Percentiles rank a stretch among this genome's conserved stretches.
phyloP scores from a whole-genome alignment of 2,113 vertebrate genomes.

The Phodopus roborovskii region DNA sequence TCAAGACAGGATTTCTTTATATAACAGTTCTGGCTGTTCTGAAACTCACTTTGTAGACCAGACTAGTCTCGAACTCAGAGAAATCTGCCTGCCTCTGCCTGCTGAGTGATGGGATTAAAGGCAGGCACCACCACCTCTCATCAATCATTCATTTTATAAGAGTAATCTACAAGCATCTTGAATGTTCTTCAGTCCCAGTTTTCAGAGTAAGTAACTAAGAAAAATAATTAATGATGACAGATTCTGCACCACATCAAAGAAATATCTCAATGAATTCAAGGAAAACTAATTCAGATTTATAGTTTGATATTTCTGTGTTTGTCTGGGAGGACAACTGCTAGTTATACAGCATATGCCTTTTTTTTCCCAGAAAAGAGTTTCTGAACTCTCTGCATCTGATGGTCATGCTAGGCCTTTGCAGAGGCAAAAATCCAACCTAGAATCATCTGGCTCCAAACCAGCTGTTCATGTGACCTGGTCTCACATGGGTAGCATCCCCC shows the following conservation, averaged over 20 bases:
- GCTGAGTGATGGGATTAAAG: too few relatives aligned
- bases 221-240: neutral
- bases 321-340: neutral
- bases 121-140: too few relatives aligned
- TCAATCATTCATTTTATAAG: neutral
- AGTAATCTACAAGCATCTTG: conserved; percentile 16
- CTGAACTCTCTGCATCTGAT: neutral
- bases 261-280: conserved; percentile 27
- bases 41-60: too few relatives aligned
- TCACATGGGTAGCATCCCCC: neutral
- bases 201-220: conserved; percentile 14
- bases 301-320: neutral
- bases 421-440: conserved; percentile 8
- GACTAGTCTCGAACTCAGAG: too few relatives aligned
- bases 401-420: neutral
- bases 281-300: neutral
- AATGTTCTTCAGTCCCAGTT: conserved; percentile 20
- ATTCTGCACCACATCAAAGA: conserved; percentile 8
- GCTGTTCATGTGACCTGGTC: neutral
- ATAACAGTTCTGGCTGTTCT: too few relatives aligned
- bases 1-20: too few relatives aligned
- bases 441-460: neutral
- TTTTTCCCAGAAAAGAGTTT: neutral
- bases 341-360: neutral
- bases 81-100: too few relatives aligned